A percentile compares a stretch with the other conserved stretches of the same genome.
These are phyloP conservation scores for Drymodes brunneopygia DNA, from an alignment of 2,113 vertebrate genomes.

Conservation along the genomic window DNA sequence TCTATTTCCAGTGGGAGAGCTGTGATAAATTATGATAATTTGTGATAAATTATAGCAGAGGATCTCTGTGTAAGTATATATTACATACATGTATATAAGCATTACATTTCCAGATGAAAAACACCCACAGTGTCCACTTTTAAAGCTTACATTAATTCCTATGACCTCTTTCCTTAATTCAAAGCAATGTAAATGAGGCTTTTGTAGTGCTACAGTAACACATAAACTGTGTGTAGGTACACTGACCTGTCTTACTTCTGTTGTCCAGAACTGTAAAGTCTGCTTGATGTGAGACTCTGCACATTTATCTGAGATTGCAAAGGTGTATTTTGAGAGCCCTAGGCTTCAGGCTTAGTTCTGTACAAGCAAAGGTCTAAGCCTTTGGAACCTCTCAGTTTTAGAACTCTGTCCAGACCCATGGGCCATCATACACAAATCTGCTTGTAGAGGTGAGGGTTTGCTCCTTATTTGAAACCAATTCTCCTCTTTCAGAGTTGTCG, in stretches of 20 bases:
- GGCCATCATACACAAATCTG: background rate
- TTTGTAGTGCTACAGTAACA: background rate
- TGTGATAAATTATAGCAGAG: background rate
- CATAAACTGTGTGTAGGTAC: background rate
- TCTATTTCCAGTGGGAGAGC: background rate
- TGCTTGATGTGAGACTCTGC: background rate
- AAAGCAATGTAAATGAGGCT: background rate
- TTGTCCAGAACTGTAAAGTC: background rate
- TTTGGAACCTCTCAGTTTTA: background rate
- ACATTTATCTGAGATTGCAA: background rate
- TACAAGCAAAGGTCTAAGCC: background rate
- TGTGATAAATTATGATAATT: background rate
- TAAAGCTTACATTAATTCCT: background rate
- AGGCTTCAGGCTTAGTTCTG: background rate
- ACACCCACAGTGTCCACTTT: background rate
- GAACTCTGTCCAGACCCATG: background rate
- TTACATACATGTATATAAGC: background rate
- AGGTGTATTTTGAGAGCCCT: background rate
- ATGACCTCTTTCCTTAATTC: background rate
- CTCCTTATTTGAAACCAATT: background rate
- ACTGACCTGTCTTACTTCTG: background rate
- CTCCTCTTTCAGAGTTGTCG: background rate
- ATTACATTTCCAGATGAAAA: background rate
- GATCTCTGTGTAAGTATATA: background rate
- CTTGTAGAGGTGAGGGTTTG: background rate